phyloP scores from a whole-genome alignment of 2,888 invertebrate species.

The Watsonalla cultraria region DNA sequence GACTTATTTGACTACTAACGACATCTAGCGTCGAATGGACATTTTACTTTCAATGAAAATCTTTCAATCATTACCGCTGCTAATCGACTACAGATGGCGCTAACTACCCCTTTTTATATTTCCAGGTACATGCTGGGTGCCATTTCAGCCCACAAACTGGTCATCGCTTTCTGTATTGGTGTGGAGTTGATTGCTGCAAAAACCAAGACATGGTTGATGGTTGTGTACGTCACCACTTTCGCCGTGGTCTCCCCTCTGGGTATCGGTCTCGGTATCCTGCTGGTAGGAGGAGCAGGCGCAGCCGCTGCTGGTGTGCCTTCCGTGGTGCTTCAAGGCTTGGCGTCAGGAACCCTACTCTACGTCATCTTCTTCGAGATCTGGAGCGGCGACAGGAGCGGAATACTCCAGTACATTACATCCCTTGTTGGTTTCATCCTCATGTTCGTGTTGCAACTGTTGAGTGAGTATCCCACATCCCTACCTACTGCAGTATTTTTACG shows the following conservation, averaged over 20 bases:
- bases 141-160: constrained; percentile 90
- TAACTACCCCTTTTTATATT: constrained; percentile 12
- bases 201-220: constrained; percentile 79
- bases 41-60: background rate
- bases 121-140: constrained; percentile 89
- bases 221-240: constrained; percentile 86
- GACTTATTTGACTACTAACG: constrained; percentile 3
- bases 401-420: constrained; percentile 82
- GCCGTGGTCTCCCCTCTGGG: constrained; percentile 90
- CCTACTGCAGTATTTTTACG: too few relatives aligned
- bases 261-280: constrained; percentile 84
- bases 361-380: constrained; percentile 98
- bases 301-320: constrained; percentile 80
- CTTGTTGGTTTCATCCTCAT: constrained; percentile 84
- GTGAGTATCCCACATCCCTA: constrained; percentile 59
- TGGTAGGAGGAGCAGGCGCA: constrained; percentile 79
- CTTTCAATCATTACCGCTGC: background rate
- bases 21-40: constrained; percentile 31
- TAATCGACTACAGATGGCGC: constrained; percentile 31
- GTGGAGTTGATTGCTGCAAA: constrained; percentile 87
- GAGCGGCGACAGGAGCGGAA: constrained; percentile 74
- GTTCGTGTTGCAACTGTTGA: constrained; percentile 82
- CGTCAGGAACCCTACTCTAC: constrained; percentile 95
- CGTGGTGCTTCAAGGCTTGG: constrained; percentile 88
- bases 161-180: constrained; percentile 93